Percentiles rank a stretch among this genome's conserved stretches.
These are phyloP conservation scores for Arctocebus calabarensis DNA, from an alignment of 2,797 vertebrate genomes.

Conservation along the genomic window DNA sequence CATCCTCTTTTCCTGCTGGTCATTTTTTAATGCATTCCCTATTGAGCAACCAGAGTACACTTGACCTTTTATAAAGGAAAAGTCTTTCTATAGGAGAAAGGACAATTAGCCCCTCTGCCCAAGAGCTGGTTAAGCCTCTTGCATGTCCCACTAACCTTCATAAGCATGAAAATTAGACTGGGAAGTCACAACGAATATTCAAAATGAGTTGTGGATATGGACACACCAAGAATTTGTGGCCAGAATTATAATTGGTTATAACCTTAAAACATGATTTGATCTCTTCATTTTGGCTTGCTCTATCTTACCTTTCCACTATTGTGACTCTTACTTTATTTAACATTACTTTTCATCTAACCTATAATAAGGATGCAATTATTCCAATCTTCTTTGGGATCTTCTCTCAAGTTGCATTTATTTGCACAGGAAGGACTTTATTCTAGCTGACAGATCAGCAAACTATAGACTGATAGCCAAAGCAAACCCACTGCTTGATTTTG, in stretches of 20 bases:
- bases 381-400: background rate
- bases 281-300: background rate
- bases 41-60: background rate
- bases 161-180: background rate
- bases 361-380: background rate
- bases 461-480: background rate
- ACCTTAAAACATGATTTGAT: background rate
- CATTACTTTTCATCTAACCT: background rate
- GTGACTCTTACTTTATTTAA: background rate
- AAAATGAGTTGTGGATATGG: background rate
- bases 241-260: background rate
- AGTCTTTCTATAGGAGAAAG: background rate
- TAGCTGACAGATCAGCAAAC: background rate
- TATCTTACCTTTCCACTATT: background rate
- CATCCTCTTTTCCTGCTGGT: background rate
- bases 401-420: background rate
- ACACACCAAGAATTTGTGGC: background rate
- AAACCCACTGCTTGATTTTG: background rate
- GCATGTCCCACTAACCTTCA: background rate
- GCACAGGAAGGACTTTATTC: fast-evolving
- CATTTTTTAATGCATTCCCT: background rate
- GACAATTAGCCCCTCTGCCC: background rate
- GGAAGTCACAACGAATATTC: background rate
- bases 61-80: background rate
- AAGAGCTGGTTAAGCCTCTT: background rate